phyloP scores from a whole-genome alignment of 2,888 invertebrate species.

The Acleris cristana region DNA sequence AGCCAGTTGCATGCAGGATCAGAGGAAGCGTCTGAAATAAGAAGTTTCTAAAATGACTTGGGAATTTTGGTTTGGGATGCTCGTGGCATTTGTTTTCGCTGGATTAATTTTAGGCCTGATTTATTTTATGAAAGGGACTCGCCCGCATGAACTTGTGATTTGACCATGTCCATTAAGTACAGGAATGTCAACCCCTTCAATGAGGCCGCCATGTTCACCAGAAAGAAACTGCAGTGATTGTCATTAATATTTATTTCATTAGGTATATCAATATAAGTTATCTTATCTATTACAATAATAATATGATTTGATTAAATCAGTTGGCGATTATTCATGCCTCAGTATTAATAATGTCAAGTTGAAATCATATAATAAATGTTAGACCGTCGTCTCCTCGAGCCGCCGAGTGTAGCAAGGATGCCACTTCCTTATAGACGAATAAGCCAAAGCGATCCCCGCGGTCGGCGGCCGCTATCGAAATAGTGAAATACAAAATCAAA shows the following conservation, averaged over 20 bases:
- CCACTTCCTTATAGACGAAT: conserved; percentile 74
- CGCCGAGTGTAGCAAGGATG: conserved; percentile 55
- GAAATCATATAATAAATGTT: conserved; percentile 50
- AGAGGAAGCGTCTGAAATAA: too few species aligned
- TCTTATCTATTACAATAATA: conserved; percentile 55
- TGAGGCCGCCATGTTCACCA: not conserved
- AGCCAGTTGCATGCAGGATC: too few species aligned
- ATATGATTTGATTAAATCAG: conserved; percentile 68
- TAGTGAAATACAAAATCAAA: conserved; percentile 40
- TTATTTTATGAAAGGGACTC: too few species aligned
- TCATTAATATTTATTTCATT: conserved; percentile 75
- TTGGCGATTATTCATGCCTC: conserved; percentile 70
- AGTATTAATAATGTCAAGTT: conserved; percentile 63
- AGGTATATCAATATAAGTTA: conserved; percentile 68
- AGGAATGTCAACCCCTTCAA: not conserved
- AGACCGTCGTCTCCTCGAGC: conserved; percentile 27
- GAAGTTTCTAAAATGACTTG: too few species aligned
- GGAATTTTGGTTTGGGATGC: too few species aligned
- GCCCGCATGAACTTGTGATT: too few species aligned
- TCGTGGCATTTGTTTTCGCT: too few species aligned
- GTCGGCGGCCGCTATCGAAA: conserved; percentile 36
- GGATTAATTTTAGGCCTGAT: too few species aligned
- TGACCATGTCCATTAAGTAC: too few species aligned
- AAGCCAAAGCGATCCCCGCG: conserved; percentile 73
- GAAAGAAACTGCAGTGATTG: conserved; percentile 56